These are phyloP conservation scores for Actinia equina DNA, from an alignment of 64 coral and sea anemone species.

Conservation along the genomic window DNA sequence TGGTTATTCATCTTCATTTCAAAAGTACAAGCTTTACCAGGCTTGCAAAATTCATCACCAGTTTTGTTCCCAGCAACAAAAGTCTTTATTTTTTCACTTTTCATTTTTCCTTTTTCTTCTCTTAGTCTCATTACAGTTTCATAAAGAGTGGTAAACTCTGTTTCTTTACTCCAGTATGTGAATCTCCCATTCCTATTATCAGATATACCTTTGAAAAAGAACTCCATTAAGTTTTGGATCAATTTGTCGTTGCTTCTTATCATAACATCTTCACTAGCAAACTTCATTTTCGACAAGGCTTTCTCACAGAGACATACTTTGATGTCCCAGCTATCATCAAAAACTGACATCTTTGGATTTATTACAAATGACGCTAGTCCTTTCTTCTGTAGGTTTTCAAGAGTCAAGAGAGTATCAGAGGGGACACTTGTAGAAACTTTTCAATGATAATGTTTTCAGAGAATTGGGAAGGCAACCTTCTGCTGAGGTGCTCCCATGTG, in stretches of 20 bases:
- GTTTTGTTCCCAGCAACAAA: background rate
- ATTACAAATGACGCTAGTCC: constrained; percentile 48
- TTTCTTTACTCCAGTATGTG: constrained; percentile 25
- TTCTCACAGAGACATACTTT: constrained; percentile 60
- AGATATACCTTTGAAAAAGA: background rate
- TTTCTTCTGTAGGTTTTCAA: constrained; percentile 70
- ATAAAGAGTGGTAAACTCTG: constrained; percentile 60
- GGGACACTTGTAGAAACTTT: constrained; percentile 25
- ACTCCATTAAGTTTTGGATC: constrained; percentile 61
- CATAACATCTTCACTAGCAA: constrained; percentile 58
- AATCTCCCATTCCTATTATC: background rate
- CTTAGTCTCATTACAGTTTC: constrained; percentile 55
- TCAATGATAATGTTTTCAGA: constrained; percentile 7
- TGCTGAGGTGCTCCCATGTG: background rate
- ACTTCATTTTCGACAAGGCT: constrained; percentile 39
- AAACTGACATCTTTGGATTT: constrained; percentile 8
- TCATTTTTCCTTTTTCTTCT: constrained; percentile 9
- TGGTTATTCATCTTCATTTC: background rate
- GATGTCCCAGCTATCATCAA: constrained; percentile 54
- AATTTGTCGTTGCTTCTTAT: constrained; percentile 60
- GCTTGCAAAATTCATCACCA: background rate
- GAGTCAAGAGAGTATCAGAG: constrained; percentile 26
- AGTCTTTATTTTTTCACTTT: background rate
- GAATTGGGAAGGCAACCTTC: background rate
- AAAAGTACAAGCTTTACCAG: background rate